A percentile compares a stretch with the other conserved stretches of the same genome.
Conservation (phyloP, 64 coral and sea anemone species). For the Dendrophyllia cribrosa region DNA sequence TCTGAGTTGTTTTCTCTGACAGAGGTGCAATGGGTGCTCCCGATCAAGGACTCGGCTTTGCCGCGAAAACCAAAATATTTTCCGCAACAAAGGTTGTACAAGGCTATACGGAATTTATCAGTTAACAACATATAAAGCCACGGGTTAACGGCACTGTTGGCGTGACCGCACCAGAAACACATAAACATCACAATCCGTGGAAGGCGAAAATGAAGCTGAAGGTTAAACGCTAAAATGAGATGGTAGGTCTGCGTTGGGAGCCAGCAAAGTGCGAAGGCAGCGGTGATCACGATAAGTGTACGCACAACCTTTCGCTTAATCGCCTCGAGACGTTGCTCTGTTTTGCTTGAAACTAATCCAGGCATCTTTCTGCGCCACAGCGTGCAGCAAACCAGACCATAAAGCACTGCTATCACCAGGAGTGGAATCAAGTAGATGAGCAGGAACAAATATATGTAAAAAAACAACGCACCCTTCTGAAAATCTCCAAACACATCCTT, state of each 20-base stretch:
- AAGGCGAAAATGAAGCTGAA: background rate
- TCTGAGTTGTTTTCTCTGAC: background rate
- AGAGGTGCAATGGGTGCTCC: background rate
- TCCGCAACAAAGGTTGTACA: background rate
- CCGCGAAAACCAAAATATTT: background rate
- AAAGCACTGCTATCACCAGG: background rate
- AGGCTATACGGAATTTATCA: background rate
- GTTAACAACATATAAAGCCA: constrained; percentile 28
- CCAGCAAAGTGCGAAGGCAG: constrained; percentile 16
- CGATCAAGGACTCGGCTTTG: background rate
- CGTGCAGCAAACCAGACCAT: background rate
- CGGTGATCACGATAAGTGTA: background rate
- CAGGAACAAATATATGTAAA: background rate
- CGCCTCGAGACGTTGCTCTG: background rate
- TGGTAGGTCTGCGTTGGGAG: constrained; percentile 9
- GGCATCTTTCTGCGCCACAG: constrained; percentile 9
- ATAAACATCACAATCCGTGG: background rate
- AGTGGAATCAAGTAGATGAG: background rate
- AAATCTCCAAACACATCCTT: background rate
- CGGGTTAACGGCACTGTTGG: constrained; percentile 20
- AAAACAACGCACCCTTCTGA: background rate
- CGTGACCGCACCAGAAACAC: background rate
- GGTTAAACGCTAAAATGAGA: background rate
- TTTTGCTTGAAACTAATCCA: background rate
- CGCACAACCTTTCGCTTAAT: constrained; percentile 26